phyloP scores from a whole-genome alignment of 2,797 vertebrate genomes.

The Tamandua tetradactyla region DNA sequence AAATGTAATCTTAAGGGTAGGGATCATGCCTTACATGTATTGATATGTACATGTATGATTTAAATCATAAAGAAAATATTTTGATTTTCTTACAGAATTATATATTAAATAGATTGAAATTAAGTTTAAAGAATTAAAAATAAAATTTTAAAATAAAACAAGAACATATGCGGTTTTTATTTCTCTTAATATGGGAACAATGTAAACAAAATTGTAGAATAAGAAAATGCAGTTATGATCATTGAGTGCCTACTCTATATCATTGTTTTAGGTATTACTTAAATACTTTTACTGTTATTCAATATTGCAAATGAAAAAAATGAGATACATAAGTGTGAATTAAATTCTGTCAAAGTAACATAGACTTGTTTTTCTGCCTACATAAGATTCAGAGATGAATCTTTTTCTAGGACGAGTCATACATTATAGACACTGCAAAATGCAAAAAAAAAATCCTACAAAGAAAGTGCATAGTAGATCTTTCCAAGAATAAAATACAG shows the following conservation, averaged over 20 bases:
- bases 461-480: background rate
- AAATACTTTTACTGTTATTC: background rate
- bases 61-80: background rate
- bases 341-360: background rate
- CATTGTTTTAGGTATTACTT: background rate
- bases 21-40: background rate
- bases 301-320: background rate
- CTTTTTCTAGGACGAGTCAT: background rate
- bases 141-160: background rate
- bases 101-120: background rate
- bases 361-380: background rate
- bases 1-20: background rate
- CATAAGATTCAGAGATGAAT: background rate
- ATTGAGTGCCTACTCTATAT: background rate
- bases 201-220: background rate
- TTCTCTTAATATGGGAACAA: background rate
- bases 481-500: background rate
- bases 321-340: background rate
- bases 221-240: background rate
- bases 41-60: no score
- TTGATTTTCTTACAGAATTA: background rate
- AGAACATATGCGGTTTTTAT: background rate
- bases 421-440: background rate
- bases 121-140: background rate
- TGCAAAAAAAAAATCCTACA: background rate